Base-by-base conservation (phyloP, 1,140 invertebrate genomes). In the Belonocnema kinseyi region DNA sequence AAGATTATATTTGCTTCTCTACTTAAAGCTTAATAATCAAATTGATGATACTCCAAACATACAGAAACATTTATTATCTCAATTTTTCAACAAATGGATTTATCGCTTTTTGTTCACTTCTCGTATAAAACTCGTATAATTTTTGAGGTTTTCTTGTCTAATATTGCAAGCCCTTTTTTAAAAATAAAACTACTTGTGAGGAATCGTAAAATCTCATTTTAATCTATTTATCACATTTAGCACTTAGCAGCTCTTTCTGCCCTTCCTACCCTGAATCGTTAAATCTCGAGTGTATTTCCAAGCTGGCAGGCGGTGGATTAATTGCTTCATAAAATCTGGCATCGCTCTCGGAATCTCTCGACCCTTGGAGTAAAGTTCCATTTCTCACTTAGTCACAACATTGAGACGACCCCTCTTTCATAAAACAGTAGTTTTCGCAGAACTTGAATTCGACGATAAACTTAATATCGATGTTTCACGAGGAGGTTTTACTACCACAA, bases 251-350 rank as follows among this genome's bases (percentile, higher is more conserved):
- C 61, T 66, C 61, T 66, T 40, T 66, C 61, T 66, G 61, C 40
- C 16, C 33, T 33, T 66, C 40, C 26, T 40, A 66, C 46, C 33
- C 26, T 66, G 61, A 11, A 66, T 66, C 61, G 61, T 66, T 66
- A 66, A 66, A 66, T 66, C 61, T 33, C 61, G 26, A 66, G 61
- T 33, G 61, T 66, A 66, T 33, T 66, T 66, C 21, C 14, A 66
- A 66, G 61, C 61, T 66, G 61, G 61, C 61, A 66, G 33, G 54
- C 26, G 61, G 61, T 66, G 61, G 40, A 66, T 66, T 66, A 66
- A 66, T 66, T 66, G 61, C 33, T 66, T 66, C 61, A 66, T 66
- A 66, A 66, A 66, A 66, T 66, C 61, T 66, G 61, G 61, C 61
- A 66, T 66, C 61, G 61, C 61, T 66, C 61, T 66, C 26, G 26